Evolutionary conservation across 2,113 vertebrate genomes (phyloP).

Genomic region (Mus spicilegus): DNA sequence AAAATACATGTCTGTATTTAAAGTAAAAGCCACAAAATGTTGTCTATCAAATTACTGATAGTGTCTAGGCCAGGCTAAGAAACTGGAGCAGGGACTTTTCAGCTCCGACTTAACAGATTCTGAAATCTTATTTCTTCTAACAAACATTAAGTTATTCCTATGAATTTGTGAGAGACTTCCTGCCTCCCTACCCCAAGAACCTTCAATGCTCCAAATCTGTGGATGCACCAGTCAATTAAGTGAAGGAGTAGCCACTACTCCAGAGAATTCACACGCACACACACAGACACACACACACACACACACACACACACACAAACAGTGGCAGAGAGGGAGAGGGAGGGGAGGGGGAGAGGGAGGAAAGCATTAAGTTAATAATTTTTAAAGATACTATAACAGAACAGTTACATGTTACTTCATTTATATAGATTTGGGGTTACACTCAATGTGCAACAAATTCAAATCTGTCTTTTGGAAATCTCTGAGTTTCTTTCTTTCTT

Average conservation of each 20-base stretch:
- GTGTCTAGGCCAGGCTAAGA: neutral
- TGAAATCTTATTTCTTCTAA: constrained; percentile 21
- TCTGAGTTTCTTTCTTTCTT: neutral
- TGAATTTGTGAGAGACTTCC: neutral
- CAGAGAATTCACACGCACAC: neutral
- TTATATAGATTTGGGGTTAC: neutral
- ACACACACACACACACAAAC: neutral
- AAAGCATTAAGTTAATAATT: neutral
- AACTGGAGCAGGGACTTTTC: neutral
- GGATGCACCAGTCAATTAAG: neutral
- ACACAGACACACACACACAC: neutral
- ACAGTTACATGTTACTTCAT: neutral
- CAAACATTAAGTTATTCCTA: neutral
- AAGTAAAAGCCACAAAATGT: neutral
- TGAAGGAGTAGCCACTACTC: neutral
- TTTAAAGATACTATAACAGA: neutral
- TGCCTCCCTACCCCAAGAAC: neutral
- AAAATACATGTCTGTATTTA: neutral
- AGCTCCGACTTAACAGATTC: neutral
- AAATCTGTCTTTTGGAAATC: neutral
- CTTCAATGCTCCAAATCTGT: neutral
- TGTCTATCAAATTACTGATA: neutral
- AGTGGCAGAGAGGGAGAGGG: too few species aligned
- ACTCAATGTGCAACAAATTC: neutral
- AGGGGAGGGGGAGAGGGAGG: too few species aligned